A percentile compares a stretch with the other conserved stretches of the same genome.
Evolutionary conservation across 1,140 invertebrate genomes (phyloP).

Genomic region (Dendroctonus valens): DNA sequence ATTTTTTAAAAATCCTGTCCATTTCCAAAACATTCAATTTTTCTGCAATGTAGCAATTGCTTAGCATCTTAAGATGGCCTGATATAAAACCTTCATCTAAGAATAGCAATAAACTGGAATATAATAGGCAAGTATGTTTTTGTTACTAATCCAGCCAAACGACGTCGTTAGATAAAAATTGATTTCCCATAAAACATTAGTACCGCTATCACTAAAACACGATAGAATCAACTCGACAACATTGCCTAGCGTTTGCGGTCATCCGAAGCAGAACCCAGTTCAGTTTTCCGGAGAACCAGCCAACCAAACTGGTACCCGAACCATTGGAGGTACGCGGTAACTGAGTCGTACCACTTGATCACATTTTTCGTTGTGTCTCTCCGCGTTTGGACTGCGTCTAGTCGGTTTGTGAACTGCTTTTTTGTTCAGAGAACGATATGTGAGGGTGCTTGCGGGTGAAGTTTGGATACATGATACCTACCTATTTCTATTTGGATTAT

Average conservation of each 20-base stretch:
- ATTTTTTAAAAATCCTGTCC: too few species aligned
- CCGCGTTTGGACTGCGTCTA: background rate
- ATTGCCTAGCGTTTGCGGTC: constrained; percentile 22
- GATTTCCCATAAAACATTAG: too few species aligned
- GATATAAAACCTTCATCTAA: too few species aligned
- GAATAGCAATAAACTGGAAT: background rate
- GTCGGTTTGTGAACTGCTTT: background rate
- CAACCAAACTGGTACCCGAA: constrained; percentile 24
- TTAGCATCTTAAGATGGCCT: too few species aligned
- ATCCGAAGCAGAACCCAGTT: constrained; percentile 29
- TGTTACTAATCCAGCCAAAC: background rate
- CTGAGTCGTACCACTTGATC: constrained; percentile 1
- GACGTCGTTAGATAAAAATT: background rate
- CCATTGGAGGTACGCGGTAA: background rate
- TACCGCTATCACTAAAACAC: too few species aligned
- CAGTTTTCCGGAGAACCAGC: constrained; percentile 32
- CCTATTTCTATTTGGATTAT: constrained; percentile 1
- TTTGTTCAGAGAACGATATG: constrained; percentile 5
- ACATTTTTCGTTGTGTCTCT: constrained; percentile 8
- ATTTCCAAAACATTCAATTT: too few species aligned
- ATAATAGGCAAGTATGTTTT: background rate
- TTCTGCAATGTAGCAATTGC: too few species aligned
- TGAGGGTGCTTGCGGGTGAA: constrained; percentile 4
- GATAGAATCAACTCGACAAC: constrained; percentile 3
- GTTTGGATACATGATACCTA: background rate